Conservation (phyloP, 2,113 vertebrate genomes). For the Hippocampus barbouri region DNA sequence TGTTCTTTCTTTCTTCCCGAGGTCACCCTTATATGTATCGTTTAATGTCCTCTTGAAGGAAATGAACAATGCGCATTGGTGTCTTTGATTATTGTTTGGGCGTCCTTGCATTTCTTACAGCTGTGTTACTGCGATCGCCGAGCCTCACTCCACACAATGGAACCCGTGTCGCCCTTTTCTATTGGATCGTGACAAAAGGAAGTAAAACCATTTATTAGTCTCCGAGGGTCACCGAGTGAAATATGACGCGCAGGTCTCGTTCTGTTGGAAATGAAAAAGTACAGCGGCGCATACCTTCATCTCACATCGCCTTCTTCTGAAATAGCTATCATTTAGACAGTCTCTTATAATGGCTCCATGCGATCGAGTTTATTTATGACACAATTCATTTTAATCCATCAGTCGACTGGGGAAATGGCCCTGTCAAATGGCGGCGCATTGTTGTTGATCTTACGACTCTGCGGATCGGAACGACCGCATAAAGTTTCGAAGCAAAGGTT, state of each 20-base stretch:
- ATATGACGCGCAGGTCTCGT: constrained; percentile 60
- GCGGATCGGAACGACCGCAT: constrained; percentile 28
- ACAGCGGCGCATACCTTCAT: constrained; percentile 41
- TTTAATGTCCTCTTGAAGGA: neutral
- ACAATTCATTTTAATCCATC: constrained; percentile 67
- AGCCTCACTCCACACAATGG: constrained; percentile 27
- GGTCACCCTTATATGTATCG: neutral
- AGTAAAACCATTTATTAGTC: constrained; percentile 66
- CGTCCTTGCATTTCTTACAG: constrained; percentile 17
- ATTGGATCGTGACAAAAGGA: constrained; percentile 56
- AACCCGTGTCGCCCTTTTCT: constrained; percentile 59
- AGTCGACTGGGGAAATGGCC: constrained; percentile 48
- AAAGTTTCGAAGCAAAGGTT: constrained; percentile 29
- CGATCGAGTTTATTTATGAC: constrained; percentile 71
- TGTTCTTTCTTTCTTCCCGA: neutral
- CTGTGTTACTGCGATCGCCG: constrained; percentile 37
- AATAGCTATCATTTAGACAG: constrained; percentile 69
- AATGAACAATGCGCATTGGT: neutral
- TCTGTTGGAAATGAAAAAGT: constrained; percentile 66
- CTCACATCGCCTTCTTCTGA: constrained; percentile 54
- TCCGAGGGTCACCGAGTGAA: constrained; percentile 64
- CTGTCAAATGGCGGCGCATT: constrained; percentile 26
- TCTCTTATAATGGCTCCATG: constrained; percentile 65
- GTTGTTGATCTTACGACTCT: constrained; percentile 20
- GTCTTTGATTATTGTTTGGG: constrained; percentile 17